These are phyloP conservation scores for Drosophila mettleri DNA, from an alignment of 2,888 invertebrate genomes.

Conservation along the genomic window DNA sequence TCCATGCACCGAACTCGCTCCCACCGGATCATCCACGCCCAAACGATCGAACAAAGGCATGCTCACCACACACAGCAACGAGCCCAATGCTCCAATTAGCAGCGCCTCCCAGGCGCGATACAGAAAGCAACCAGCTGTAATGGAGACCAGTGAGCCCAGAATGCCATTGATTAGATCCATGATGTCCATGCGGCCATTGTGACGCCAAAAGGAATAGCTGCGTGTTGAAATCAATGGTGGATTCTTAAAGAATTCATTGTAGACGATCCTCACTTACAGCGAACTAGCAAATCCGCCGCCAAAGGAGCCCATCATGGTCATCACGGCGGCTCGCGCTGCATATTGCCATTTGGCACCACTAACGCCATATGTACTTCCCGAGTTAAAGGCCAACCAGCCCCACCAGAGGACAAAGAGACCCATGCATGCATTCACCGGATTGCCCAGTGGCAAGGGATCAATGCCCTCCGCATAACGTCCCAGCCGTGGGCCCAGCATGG, in stretches of 20 bases:
- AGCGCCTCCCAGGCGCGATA: constrained; percentile 95
- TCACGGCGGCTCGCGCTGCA: constrained; percentile 94
- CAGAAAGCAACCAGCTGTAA: constrained; percentile 95
- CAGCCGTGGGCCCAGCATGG: constrained; percentile 94
- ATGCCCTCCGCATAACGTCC: constrained; percentile 93
- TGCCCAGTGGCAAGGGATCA: constrained; percentile 91
- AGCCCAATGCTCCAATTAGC: constrained; percentile 92
- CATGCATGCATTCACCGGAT: constrained; percentile 95
- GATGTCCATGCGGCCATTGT: constrained; percentile 91
- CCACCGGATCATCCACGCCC: constrained; percentile 93
- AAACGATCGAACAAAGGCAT: constrained; percentile 92
- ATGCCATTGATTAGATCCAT: constrained; percentile 95
- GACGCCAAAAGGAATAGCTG: constrained; percentile 88
- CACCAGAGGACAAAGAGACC: constrained; percentile 97
- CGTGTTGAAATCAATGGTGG: constrained; percentile 14
- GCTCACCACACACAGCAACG: constrained; percentile 88
- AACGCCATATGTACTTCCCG: constrained; percentile 93
- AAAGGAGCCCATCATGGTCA: constrained; percentile 96
- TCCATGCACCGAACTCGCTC: constrained; percentile 95
- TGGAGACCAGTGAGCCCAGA: constrained; percentile 93
- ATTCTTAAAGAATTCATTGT: background rate
- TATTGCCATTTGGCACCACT: constrained; percentile 95
- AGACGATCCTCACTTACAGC: constrained; percentile 81
- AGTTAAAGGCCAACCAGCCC: constrained; percentile 98
- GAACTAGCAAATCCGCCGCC: constrained; percentile 91